Conservation (phyloP, 2,797 vertebrate genomes). For the Chelon auratus region DNA sequence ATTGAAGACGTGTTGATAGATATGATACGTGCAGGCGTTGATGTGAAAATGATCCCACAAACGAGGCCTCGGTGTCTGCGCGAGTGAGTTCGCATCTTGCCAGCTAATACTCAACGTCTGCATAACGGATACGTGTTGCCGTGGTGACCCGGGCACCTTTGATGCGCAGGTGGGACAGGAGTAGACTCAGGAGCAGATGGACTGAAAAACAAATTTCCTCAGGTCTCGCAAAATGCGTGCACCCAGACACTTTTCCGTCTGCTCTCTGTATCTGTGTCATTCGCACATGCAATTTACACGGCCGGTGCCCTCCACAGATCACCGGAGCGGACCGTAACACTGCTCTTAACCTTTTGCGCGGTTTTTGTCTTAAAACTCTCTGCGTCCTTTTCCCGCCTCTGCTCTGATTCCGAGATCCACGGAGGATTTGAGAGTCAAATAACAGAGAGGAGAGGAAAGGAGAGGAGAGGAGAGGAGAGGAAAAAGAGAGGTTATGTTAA, state of each 20-base stretch:
- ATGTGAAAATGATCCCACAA: conserved; percentile 1
- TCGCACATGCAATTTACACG: conserved; percentile 38
- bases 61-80: neutral
- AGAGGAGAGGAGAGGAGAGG: neutral
- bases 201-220: conserved; percentile 50
- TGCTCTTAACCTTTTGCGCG: conserved; percentile 49
- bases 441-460: neutral
- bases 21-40: too few relatives aligned
- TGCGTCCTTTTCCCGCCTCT: conserved; percentile 28
- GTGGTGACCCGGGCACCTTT: conserved; percentile 48
- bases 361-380: conserved; percentile 40
- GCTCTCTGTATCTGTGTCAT: conserved; percentile 34
- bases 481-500: conserved; percentile 17
- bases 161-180: conserved; percentile 49
- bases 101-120: conserved; percentile 9
- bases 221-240: conserved; percentile 29
- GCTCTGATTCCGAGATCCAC: conserved; percentile 36
- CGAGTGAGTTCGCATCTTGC: conserved; percentile 13
- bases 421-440: conserved; percentile 34
- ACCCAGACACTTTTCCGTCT: conserved; percentile 21
- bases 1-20: too few relatives aligned
- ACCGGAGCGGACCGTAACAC: conserved; percentile 43
- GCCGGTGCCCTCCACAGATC: conserved; percentile 56
- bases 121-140: conserved; percentile 44
- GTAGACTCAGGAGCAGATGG: conserved; percentile 59